These are phyloP conservation scores for Machimus atricapillus DNA, from an alignment of 2,888 invertebrate genomes.

Conservation along the genomic window DNA sequence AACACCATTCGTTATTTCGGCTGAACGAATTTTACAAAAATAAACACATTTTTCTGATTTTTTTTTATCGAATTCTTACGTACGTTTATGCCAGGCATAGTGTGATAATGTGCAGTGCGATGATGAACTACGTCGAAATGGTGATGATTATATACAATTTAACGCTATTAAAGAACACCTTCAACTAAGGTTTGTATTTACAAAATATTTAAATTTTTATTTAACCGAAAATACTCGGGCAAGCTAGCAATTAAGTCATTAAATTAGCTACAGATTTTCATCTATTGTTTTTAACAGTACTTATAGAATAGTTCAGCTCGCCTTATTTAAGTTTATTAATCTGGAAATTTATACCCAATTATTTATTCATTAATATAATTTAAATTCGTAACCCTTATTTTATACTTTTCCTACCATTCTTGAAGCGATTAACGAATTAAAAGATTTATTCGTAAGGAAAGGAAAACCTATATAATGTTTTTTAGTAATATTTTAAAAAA, in stretches of 20 bases:
- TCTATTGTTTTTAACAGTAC: not conserved
- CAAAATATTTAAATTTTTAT: not conserved
- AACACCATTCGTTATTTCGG: not conserved
- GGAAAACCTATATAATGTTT: not conserved
- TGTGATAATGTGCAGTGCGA: conserved; percentile 10
- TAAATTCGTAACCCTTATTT: no score
- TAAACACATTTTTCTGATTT: conserved; percentile 17
- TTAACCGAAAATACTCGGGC: not conserved
- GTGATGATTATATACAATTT: not conserved
- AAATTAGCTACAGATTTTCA: not conserved
- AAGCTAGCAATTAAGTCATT: not conserved
- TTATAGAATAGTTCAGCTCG: not conserved
- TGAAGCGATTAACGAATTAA: no score
- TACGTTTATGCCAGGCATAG: conserved; percentile 5
- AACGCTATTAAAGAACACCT: not conserved
- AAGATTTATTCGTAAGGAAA: no score
- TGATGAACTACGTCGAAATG: not conserved
- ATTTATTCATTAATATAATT: no score
- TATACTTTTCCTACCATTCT: no score
- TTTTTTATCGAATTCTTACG: not conserved
- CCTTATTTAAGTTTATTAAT: not conserved
- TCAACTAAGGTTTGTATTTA: not conserved
- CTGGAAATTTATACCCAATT: not conserved
- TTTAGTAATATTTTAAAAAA: not conserved
- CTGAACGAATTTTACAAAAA: conserved; percentile 29